Conservation (phyloP, 2,113 vertebrate genomes). For the Dendrocopos noguchii region DNA sequence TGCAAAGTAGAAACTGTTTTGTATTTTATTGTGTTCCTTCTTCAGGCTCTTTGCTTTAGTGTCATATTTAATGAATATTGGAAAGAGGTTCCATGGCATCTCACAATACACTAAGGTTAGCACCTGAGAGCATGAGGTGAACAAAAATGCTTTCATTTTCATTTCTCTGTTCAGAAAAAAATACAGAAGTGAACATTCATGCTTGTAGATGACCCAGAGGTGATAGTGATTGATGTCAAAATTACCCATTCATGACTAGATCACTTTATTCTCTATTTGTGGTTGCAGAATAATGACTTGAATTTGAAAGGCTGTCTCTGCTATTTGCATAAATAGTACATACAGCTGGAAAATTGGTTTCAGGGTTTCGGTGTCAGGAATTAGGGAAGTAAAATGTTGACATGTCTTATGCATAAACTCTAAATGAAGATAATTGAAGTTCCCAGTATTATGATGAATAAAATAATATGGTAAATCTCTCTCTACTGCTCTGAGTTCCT, state of each 20-base stretch:
- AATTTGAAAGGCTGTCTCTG: constrained; percentile 43
- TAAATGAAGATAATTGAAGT: constrained; percentile 48
- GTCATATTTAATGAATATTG: neutral
- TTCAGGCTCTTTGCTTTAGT: neutral
- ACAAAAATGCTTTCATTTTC: neutral
- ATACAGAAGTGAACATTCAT: neutral
- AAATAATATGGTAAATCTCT: neutral
- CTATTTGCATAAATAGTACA: constrained; percentile 51
- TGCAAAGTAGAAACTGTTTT: neutral
- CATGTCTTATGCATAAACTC: constrained; percentile 3
- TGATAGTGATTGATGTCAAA: constrained; percentile 38
- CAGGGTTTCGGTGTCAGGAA: constrained; percentile 46
- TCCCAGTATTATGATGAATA: constrained; percentile 7
- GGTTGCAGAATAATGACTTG: constrained; percentile 27
- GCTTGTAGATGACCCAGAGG: neutral
- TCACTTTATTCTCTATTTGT: constrained; percentile 34
- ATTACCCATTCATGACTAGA: constrained; percentile 40
- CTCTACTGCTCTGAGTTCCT: neutral
- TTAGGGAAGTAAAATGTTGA: constrained; percentile 40
- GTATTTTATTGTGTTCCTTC: neutral
- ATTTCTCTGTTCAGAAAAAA: constrained; percentile 1
- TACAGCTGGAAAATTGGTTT: constrained; percentile 54
- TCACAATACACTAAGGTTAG: neutral
- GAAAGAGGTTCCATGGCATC: neutral
- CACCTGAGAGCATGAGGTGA: neutral